A percentile compares a stretch with the other conserved stretches of the same genome.
Conservation (phyloP, 2,888 invertebrate genomes). For the Callinectes sapidus region DNA sequence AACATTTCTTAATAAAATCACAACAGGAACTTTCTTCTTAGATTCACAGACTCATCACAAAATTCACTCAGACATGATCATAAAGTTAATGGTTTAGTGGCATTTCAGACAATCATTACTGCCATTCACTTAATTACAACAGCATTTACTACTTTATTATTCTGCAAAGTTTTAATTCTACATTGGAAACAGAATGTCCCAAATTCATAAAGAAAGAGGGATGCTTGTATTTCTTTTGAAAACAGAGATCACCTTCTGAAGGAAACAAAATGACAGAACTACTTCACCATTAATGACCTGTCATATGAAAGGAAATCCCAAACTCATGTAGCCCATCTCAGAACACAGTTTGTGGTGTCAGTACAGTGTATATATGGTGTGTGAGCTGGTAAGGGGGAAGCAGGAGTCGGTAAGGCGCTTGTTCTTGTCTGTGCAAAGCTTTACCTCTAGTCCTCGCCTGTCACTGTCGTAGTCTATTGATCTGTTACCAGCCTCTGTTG, state of each 20-base stretch:
- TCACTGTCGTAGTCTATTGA: slow-evolving; percentile 9
- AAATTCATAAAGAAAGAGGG: slow-evolving; percentile 4
- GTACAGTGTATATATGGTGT: slow-evolving; percentile 48
- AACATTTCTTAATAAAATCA: not conserved
- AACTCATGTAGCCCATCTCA: slow-evolving; percentile 19
- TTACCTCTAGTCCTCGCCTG: slow-evolving; percentile 31
- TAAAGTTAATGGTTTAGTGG: not conserved
- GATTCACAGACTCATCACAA: not conserved
- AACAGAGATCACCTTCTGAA: not conserved
- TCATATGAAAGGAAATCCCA: not conserved
- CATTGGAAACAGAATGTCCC: not conserved
- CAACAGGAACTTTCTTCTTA: not conserved
- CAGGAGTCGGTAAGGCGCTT: slow-evolving; percentile 66
- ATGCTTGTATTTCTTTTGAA: not conserved
- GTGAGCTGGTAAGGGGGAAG: slow-evolving; percentile 62
- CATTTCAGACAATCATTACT: not conserved
- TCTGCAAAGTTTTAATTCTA: not conserved
- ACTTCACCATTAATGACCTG: not conserved
- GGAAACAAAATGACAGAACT: slow-evolving; percentile 30
- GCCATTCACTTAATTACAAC: not conserved
- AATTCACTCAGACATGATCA: not conserved
- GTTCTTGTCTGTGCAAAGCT: slow-evolving; percentile 43
- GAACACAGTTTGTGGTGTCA: slow-evolving; percentile 31
- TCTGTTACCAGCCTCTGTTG: slow-evolving; percentile 8
- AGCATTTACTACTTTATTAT: not conserved